Evolutionary conservation across 1,140 invertebrate species (phyloP).

Genomic region (Cherax destructor): DNA sequence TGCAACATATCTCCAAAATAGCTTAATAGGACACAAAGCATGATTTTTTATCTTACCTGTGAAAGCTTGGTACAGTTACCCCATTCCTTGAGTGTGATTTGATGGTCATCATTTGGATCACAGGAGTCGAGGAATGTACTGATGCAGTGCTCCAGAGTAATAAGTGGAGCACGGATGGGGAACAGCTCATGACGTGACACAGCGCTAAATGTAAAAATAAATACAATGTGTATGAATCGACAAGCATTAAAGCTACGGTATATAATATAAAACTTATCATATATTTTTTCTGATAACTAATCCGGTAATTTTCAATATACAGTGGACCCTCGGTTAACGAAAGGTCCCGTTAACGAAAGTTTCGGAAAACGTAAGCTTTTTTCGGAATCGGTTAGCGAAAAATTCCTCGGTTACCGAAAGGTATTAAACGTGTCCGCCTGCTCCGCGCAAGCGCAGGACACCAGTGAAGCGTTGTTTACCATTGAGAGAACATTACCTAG

Average conservation of each 20-base stretch:
- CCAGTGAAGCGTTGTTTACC: no score
- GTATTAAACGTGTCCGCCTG: no score
- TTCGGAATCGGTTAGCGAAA: no score
- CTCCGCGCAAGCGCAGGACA: no score
- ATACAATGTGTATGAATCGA: not conserved
- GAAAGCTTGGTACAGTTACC: conserved; percentile 91
- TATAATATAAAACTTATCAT: not conserved
- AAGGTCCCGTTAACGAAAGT: no score
- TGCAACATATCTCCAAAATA: not conserved
- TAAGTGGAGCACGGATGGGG: conserved; percentile 92
- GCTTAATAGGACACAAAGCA: no score
- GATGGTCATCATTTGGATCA: conserved; percentile 90
- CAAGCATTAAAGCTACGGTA: not conserved
- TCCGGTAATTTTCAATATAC: no score
- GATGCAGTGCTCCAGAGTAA: conserved; percentile 95
- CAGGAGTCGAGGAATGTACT: conserved; percentile 95
- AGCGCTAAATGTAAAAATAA: conserved; percentile 77
- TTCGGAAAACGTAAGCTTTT: no score
- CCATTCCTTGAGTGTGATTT: conserved; percentile 93
- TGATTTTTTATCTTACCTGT: conserved; percentile 77
- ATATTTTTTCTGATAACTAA: no score
- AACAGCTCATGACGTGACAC: conserved; percentile 96
- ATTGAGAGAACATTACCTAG: no score
- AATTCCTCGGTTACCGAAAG: no score
- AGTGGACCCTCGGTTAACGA: no score